Evolutionary conservation across 2,113 vertebrate genomes (phyloP).

Genomic region (Epinephelus cyanopodus): DNA sequence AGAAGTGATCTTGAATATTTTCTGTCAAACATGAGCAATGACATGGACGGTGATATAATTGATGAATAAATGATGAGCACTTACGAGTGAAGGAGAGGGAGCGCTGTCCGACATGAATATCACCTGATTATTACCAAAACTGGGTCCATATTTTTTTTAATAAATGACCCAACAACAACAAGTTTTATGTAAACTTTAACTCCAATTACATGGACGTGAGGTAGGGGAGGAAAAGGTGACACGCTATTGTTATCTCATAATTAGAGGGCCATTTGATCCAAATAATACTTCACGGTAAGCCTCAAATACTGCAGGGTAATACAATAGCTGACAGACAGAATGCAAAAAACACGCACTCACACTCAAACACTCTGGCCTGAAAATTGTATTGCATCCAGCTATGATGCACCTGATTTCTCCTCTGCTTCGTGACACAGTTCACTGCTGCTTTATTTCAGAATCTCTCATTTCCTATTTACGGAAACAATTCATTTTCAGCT

Average conservation of each 20-base stretch:
- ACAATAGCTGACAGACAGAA: slow-evolving; percentile 13
- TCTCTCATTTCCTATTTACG: slow-evolving; percentile 18
- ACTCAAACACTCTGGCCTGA: slow-evolving; percentile 36
- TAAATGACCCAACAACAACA: slow-evolving; percentile 25
- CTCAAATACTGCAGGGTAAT: slow-evolving; percentile 53
- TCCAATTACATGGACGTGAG: slow-evolving; percentile 44
- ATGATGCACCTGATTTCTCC: slow-evolving; percentile 1
- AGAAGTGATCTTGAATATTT: slow-evolving; percentile 38
- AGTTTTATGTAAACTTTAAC: slow-evolving; percentile 27
- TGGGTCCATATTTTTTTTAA: slow-evolving; percentile 21
- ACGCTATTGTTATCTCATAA: neutral
- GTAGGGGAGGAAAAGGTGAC: slow-evolving; percentile 29
- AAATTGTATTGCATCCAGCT: slow-evolving; percentile 26
- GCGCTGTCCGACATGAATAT: slow-evolving; percentile 12
- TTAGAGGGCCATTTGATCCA: neutral
- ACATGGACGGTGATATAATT: slow-evolving; percentile 64
- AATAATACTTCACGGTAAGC: slow-evolving; percentile 53
- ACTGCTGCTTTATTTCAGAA: slow-evolving; percentile 28
- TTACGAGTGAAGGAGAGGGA: slow-evolving; percentile 28
- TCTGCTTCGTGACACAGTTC: neutral
- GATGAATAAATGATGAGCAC: slow-evolving; percentile 71
- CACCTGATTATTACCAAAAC: slow-evolving; percentile 44
- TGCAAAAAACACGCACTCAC: slow-evolving; percentile 24
- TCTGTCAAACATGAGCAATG: slow-evolving; percentile 59
- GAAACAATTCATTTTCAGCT: slow-evolving; percentile 15